A percentile compares a stretch with the other conserved stretches of the same genome.
phyloP scores from a whole-genome alignment of 2,113 vertebrate genomes.

The Hippocampus mohnikei region DNA sequence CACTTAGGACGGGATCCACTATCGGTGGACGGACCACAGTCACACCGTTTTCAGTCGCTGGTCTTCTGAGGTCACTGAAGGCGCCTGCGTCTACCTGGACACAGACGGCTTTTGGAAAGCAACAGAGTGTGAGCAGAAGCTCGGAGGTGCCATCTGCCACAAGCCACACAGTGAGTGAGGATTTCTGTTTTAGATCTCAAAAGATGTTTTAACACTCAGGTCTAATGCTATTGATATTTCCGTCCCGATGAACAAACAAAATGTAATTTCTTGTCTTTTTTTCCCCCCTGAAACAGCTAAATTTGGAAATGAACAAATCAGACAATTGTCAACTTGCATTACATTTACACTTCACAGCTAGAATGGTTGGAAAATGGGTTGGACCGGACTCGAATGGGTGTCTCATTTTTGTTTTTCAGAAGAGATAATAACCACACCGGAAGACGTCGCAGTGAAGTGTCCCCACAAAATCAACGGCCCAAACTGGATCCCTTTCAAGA shows the following conservation, averaged over 20 bases:
- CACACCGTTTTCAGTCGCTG: constrained; percentile 84
- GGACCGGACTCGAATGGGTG: neutral
- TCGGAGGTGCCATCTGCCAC: constrained; percentile 85
- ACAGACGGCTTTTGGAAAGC: constrained; percentile 91
- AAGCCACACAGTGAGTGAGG: constrained; percentile 73
- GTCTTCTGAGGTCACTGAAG: constrained; percentile 71
- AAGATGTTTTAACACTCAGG: neutral
- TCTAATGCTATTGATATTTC: too few species aligned
- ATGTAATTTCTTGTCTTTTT: too few species aligned
- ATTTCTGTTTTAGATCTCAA: neutral
- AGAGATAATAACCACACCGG: constrained; percentile 60
- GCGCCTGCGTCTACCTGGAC: constrained; percentile 84
- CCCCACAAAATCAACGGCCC: constrained; percentile 84
- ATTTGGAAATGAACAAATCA: neutral
- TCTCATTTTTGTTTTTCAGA: constrained; percentile 57
- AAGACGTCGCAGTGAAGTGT: constrained; percentile 72
- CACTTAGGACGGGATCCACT: constrained; percentile 81
- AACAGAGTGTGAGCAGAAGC: constrained; percentile 74
- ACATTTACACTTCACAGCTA: neutral
- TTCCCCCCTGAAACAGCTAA: neutral
- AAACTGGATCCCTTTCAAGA: constrained; percentile 89
- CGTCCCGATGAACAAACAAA: too few species aligned
- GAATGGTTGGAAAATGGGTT: neutral
- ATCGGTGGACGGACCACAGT: constrained; percentile 86
- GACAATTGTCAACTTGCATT: neutral